Percentiles rank a stretch among this genome's conserved stretches.
These are phyloP conservation scores for Trichechus manatus DNA, from an alignment of 2,113 vertebrate species.

Conservation along the genomic window DNA sequence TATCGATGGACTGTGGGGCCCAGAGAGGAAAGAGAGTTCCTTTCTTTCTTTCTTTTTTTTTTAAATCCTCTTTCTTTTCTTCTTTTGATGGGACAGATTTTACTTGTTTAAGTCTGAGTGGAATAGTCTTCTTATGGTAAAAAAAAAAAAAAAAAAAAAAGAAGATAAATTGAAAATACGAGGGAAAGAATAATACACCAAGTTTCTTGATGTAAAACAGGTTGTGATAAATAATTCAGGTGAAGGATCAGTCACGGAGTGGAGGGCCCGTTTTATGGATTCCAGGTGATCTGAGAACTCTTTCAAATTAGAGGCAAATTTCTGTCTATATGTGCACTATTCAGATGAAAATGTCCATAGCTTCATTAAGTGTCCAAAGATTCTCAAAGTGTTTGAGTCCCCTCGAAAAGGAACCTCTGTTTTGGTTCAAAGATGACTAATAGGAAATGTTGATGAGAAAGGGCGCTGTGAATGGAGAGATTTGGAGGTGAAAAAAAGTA, in stretches of 20 bases:
- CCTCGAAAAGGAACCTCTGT: not conserved
- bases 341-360: accelerated
- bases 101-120: not conserved
- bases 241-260: accelerated
- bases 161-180: not conserved
- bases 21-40: accelerated
- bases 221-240: not conserved
- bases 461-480: not conserved
- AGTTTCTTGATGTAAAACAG: not conserved
- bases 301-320: not conserved
- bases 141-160: not conserved
- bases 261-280: not conserved
- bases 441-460: not conserved
- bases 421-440: not conserved
- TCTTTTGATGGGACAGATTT: not conserved
- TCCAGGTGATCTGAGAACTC: not conserved
- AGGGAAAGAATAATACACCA: too few species aligned
- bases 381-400: not conserved
- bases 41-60: not conserved
- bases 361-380: not conserved
- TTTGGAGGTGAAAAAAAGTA: not conserved
- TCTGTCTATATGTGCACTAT: accelerated
- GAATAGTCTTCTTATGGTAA: not conserved
- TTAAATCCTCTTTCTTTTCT: not conserved
- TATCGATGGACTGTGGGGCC: accelerated